Percentiles rank a stretch among this genome's conserved stretches.
These are phyloP conservation scores for Trematocara unimaculatum DNA, from an alignment of 2,113 vertebrate genomes.

Conservation along the genomic window DNA sequence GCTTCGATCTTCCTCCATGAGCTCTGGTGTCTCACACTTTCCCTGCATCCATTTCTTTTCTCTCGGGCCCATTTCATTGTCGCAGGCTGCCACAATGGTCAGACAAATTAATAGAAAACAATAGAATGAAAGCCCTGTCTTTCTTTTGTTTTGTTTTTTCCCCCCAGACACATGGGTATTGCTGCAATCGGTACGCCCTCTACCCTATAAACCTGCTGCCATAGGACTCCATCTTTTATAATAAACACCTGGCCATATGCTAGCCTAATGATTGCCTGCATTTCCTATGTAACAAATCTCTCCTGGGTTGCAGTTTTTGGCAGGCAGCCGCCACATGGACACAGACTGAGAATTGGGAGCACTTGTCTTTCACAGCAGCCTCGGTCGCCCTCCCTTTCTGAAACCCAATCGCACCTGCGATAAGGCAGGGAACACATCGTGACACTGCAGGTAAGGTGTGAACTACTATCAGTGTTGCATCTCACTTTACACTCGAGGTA, in stretches of 20 bases:
- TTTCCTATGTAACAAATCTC: slow-evolving; percentile 45
- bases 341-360: slow-evolving; percentile 7
- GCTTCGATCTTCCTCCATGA: background rate
- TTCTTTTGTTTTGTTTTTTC: accelerated
- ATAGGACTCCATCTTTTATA: slow-evolving; percentile 9
- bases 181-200: background rate
- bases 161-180: background rate
- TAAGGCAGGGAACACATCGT: background rate
- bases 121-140: background rate
- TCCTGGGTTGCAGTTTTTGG: slow-evolving; percentile 26
- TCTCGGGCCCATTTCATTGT: background rate
- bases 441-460: slow-evolving; percentile 40
- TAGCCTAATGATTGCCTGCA: slow-evolving; percentile 37
- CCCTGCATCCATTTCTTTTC: background rate
- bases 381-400: background rate
- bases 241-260: slow-evolving; percentile 42
- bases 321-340: slow-evolving; percentile 6
- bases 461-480: slow-evolving; percentile 19
- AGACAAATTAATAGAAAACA: slow-evolving; percentile 24
- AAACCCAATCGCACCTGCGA: slow-evolving; percentile 9
- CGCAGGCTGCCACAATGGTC: background rate
- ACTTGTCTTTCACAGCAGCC: slow-evolving; percentile 40
- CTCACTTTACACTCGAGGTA: slow-evolving; percentile 12
- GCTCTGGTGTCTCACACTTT: background rate
- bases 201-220: background rate